A percentile compares a stretch with the other conserved stretches of the same genome.
Conservation (phyloP, 2,797 vertebrate species). For the Xenopus petersii region DNA sequence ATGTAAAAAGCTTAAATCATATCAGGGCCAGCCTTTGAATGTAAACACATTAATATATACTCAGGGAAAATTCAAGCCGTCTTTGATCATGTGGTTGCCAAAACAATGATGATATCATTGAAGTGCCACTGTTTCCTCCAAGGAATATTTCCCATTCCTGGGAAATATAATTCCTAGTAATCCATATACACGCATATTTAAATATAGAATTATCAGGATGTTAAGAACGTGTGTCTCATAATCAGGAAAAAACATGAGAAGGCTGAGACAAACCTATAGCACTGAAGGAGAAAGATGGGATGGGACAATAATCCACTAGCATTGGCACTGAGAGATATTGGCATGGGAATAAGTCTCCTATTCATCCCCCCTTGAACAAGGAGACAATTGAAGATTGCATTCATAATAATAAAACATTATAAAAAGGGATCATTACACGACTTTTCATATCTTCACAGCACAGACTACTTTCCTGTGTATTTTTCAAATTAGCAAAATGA, state of each 20-base stretch:
- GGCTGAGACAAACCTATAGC: slow-evolving; percentile 57
- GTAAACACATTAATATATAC: neutral
- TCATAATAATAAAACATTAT: slow-evolving; percentile 56
- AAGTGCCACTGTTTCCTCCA: slow-evolving; percentile 24
- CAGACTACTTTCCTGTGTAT: slow-evolving; percentile 60
- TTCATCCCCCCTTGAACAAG: slow-evolving; percentile 56
- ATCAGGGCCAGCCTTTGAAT: neutral
- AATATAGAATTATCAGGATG: slow-evolving; percentile 31
- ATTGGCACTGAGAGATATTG: slow-evolving; percentile 60
- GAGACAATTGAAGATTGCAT: slow-evolving; percentile 60
- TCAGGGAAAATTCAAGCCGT: neutral
- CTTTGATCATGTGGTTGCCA: slow-evolving; percentile 25
- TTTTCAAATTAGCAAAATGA: slow-evolving; percentile 59
- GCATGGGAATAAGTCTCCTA: slow-evolving; percentile 62
- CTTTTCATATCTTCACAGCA: slow-evolving; percentile 63
- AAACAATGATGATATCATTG: slow-evolving; percentile 32
- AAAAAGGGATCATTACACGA: slow-evolving; percentile 60
- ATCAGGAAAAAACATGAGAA: slow-evolving; percentile 55
- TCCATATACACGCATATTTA: slow-evolving; percentile 38
- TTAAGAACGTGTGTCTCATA: slow-evolving; percentile 54
- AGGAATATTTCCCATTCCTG: slow-evolving; percentile 19
- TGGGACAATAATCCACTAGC: slow-evolving; percentile 55
- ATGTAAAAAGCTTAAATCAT: no score
- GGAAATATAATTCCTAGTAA: slow-evolving; percentile 43
- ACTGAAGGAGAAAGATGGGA: slow-evolving; percentile 50